Evolutionary conservation across 2,888 invertebrate species (phyloP), one percentile per base, ranked within the genome.

Genomic region (Ctena decussata): DNA sequence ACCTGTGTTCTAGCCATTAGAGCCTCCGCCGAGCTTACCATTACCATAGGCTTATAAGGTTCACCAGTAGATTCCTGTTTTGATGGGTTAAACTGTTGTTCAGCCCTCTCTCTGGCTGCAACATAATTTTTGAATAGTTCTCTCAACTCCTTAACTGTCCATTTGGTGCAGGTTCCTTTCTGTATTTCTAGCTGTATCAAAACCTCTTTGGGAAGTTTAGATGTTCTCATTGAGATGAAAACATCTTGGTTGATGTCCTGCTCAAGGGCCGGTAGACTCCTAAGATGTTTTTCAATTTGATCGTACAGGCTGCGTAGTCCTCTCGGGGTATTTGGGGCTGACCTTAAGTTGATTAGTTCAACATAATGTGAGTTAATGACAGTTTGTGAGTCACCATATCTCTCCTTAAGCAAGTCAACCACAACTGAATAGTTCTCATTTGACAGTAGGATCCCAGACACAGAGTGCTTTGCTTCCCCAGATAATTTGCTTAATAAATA

Each of bases 241-340:
- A 76, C 46, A 37, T 81, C 49, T 37, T 76, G 75, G 11, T 77
- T 30, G 12, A 57, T 46, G 35, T 77, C 46, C 39, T 60, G 30
- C 1, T 71, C 27, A 12, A 81, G 37, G 0, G 53, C 76, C 32
- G 70, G 76, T 21, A 81, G 46, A 41, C 71, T 77, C 35, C 82
- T 49, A 24, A 82, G 24, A 65, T 71, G 82, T n/a, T 39, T 77
- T 21, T 82, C 77, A 41, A 60, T 27, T 11, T 39, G 39, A 15
- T 80, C 74, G 3, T 46, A 35, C 5, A 75, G 75, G 44, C 37
- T 18, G 46, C 82, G 39, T 21, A 82, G 41, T 41, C 65, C 44
- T 18, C 37, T 53, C 75, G 21, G n/a, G n/a, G n/a, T n/a, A n/a
- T n/a, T n/a, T n/a, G n/a, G n/a, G n/a, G n/a, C n/a, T n/a, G n/a